phyloP scores from a whole-genome alignment of 2,113 vertebrate species.

The Aix galericulata region DNA sequence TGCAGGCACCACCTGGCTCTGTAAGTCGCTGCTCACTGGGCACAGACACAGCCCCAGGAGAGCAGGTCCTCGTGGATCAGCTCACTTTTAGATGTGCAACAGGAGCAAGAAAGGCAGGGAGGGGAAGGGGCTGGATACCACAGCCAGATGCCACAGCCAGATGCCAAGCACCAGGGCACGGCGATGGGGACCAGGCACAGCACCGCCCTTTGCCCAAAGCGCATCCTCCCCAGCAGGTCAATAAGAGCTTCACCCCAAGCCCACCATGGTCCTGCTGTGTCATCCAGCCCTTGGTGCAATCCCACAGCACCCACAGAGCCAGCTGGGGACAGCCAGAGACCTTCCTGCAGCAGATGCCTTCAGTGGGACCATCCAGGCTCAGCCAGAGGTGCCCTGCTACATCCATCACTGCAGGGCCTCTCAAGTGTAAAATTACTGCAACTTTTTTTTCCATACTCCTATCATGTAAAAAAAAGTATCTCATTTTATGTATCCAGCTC shows the following conservation, averaged over 20 bases:
- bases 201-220: no score
- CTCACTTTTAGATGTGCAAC: neutral
- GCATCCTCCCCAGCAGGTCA: no score
- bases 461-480: neutral
- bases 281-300: neutral
- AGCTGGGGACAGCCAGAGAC: neutral
- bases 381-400: neutral
- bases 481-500: neutral
- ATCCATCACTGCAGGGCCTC: neutral
- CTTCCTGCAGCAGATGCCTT: neutral
- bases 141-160: no score
- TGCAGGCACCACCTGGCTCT: no score
- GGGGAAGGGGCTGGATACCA: no score
- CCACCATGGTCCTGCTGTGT: neutral
- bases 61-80: neutral
- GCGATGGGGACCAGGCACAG: no score
- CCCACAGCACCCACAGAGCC: neutral
- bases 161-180: no score
- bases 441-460: neutral
- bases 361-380: neutral
- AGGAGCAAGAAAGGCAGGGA: neutral
- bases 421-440: neutral
- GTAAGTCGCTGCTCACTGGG: rapidly evolving
- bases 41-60: neutral
- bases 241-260: neutral